These are phyloP conservation scores for Carapus acus DNA, from an alignment of 2,797 vertebrate genomes.

Conservation along the genomic window DNA sequence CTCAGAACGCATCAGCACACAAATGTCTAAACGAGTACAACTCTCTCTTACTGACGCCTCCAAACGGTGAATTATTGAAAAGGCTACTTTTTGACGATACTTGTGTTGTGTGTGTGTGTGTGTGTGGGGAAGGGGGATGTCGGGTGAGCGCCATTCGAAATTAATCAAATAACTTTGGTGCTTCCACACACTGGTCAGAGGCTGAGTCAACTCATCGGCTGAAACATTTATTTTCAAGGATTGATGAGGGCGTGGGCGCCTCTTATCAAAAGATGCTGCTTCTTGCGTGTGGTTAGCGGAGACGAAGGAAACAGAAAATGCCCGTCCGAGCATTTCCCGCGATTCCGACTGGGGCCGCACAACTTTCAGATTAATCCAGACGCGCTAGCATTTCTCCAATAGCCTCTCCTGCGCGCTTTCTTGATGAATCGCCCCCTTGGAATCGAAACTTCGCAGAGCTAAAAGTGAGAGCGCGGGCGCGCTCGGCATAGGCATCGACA, in stretches of 20 bases:
- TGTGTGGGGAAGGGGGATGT: too few species aligned
- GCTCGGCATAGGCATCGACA: slow-evolving; percentile 1
- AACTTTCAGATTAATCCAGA: slow-evolving; percentile 21
- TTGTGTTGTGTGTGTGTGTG: slow-evolving; percentile 9
- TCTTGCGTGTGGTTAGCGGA: slow-evolving; percentile 56
- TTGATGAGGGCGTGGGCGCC: slow-evolving; percentile 54
- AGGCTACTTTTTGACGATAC: too few species aligned
- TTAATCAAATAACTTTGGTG: slow-evolving; percentile 32
- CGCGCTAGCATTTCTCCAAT: slow-evolving; percentile 9
- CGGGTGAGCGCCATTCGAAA: slow-evolving; percentile 27
- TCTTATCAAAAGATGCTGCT: slow-evolving; percentile 60
- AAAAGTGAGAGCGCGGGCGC: not conserved
- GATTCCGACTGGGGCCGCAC: slow-evolving; percentile 8
- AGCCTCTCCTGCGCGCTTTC: not conserved
- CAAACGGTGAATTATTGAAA: slow-evolving; percentile 38
- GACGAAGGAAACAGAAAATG: slow-evolving; percentile 23
- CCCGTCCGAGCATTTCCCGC: slow-evolving; percentile 13
- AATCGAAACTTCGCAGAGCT: slow-evolving; percentile 12
- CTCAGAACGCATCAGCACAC: not conserved
- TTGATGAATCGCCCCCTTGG: not conserved
- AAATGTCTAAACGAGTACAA: slow-evolving; percentile 28
- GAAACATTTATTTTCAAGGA: slow-evolving; percentile 48
- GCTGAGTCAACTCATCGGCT: slow-evolving; percentile 42
- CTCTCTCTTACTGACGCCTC: slow-evolving; percentile 28
- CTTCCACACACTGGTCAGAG: slow-evolving; percentile 39